These are phyloP conservation scores for Echeneis naucrates DNA, from an alignment of 2,797 vertebrate species.

Conservation along the genomic window DNA sequence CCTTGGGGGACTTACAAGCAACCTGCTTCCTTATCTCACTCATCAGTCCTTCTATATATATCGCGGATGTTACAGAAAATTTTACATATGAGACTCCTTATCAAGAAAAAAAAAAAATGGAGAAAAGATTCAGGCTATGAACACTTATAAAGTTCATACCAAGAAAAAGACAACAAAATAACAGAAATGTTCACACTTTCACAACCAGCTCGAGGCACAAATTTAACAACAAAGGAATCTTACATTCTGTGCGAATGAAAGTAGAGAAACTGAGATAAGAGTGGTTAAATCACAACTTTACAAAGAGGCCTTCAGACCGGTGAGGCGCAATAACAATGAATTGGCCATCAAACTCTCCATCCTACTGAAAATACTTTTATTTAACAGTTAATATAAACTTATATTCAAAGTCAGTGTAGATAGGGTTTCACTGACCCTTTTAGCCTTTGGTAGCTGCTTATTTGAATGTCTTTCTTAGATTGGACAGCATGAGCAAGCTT, in stretches of 20 bases:
- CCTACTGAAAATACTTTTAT: not conserved
- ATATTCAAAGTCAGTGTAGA: too few relatives aligned
- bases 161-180: constrained; percentile 25
- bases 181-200: constrained; percentile 34
- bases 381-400: too few relatives aligned
- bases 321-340: not conserved
- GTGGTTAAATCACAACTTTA: constrained; percentile 17
- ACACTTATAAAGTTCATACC: constrained; percentile 32
- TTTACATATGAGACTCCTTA: constrained; percentile 26
- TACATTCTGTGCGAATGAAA: constrained; percentile 12
- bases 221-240: constrained; percentile 40
- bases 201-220: constrained; percentile 28
- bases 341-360: not conserved
- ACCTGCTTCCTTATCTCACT: constrained; percentile 22
- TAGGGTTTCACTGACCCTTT: not conserved
- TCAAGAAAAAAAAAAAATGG: constrained; percentile 27
- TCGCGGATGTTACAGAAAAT: constrained; percentile 21
- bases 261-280: constrained; percentile 1
- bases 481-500: not conserved
- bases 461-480: not conserved
- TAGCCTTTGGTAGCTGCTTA: not conserved
- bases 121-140: constrained; percentile 25
- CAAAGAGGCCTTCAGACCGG: constrained; percentile 5
- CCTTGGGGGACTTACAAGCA: not conserved
- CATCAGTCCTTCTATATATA: constrained; percentile 13